phyloP scores from a whole-genome alignment of 2,113 vertebrate genomes.

The Empidonax traillii region DNA sequence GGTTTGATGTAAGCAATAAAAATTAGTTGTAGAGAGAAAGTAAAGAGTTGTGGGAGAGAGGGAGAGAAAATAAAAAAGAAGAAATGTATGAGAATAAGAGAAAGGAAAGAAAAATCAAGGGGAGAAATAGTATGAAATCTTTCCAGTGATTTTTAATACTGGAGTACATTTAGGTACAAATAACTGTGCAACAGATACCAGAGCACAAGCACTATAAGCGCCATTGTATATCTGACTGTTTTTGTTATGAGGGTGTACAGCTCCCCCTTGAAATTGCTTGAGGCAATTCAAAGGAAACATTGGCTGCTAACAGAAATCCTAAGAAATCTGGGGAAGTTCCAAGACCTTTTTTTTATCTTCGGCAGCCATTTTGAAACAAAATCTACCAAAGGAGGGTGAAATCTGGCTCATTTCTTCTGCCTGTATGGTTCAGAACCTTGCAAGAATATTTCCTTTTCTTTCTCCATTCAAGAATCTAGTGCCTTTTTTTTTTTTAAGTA shows the following conservation, averaged over 20 bases:
- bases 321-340: not conserved
- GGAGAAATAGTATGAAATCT: not conserved
- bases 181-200: not conserved
- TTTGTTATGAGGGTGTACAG: not conserved
- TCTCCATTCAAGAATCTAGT: not conserved
- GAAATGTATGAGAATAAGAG: not conserved
- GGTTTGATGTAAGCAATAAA: not conserved
- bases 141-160: not conserved
- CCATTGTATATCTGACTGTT: not conserved
- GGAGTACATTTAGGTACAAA: not conserved
- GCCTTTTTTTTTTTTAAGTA: not conserved
- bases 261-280: not conserved
- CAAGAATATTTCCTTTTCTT: constrained; percentile 6
- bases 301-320: not conserved
- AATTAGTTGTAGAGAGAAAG: not conserved
- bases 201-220: not conserved
- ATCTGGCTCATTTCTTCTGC: not conserved
- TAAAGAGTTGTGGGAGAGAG: not conserved
- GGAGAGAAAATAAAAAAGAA: not conserved
- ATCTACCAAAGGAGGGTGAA: not conserved
- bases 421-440: not conserved
- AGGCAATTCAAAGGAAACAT: not conserved
- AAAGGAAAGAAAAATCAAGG: not conserved
- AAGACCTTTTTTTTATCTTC: not conserved
- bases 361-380: constrained; percentile 5